Conservation (phyloP, 2,113 vertebrate species). For the Gambusia holbrooki region DNA sequence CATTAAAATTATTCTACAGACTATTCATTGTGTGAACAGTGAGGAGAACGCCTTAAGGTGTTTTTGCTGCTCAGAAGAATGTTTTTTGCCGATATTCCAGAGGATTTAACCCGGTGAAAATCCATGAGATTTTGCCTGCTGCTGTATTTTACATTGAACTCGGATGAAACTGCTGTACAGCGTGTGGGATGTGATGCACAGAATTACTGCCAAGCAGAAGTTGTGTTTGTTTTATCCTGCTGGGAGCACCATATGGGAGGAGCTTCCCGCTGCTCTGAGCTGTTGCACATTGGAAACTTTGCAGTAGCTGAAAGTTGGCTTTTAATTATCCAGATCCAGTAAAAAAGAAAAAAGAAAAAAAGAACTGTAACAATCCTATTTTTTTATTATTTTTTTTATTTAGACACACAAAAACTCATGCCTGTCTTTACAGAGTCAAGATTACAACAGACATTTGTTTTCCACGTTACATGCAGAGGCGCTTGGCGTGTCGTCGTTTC, state of each 20-base stretch:
- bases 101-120: not conserved
- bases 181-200: not conserved
- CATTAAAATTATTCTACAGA: not conserved
- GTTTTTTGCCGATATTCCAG: not conserved
- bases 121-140: not conserved
- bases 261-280: not conserved
- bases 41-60: not conserved
- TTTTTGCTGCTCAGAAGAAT: not conserved
- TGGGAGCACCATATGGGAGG: slow-evolving; percentile 13
- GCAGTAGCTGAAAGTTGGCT: not conserved
- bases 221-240: slow-evolving; percentile 17
- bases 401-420: not conserved
- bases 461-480: no score
- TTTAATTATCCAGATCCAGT: not conserved
- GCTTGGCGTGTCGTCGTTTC: not conserved
- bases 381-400: not conserved
- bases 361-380: not conserved
- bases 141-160: not conserved
- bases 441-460: no score
- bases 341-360: not conserved
- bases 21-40: not conserved
- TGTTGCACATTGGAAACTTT: not conserved
- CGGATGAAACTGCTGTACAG: not conserved
- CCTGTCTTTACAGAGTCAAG: not conserved
- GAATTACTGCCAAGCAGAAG: slow-evolving; percentile 1